Conservation (phyloP, 2,113 vertebrate species). For the Nymphicus hollandicus region DNA sequence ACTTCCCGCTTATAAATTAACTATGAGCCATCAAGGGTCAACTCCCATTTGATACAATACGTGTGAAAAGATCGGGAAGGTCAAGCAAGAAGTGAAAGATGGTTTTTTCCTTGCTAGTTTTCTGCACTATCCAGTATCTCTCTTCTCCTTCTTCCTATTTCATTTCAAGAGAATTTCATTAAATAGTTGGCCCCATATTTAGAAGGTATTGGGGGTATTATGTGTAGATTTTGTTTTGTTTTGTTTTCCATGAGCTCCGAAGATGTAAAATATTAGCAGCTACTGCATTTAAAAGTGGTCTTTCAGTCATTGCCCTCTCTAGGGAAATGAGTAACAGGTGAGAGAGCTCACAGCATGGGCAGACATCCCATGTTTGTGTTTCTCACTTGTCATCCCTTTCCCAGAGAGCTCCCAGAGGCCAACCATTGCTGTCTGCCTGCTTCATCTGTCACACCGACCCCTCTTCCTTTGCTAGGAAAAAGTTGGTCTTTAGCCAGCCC, state of each 20-base stretch:
- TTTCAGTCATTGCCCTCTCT: slow-evolving; percentile 2
- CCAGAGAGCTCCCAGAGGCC: neutral
- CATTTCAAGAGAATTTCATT: neutral
- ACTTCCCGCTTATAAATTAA: neutral
- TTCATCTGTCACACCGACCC: neutral
- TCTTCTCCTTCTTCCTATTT: neutral
- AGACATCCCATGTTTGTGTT: neutral
- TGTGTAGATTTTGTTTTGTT: neutral
- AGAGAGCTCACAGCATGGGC: neutral
- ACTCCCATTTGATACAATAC: neutral
- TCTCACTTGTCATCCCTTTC: neutral
- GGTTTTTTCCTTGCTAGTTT: neutral
- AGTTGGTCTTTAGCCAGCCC: neutral
- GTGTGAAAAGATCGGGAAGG: neutral
- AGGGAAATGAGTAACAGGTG: slow-evolving; percentile 30
- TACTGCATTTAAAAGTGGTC: neutral
- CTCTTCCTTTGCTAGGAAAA: neutral
- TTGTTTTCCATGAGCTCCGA: neutral
- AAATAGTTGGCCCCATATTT: neutral
- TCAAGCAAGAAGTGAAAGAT: neutral
- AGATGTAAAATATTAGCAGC: neutral
- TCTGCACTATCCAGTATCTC: neutral
- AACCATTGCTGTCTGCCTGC: neutral
- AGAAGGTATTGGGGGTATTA: neutral
- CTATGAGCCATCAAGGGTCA: neutral